Conservation (phyloP, 2,888 invertebrate species). For the Drosophila fulvimacula region DNA sequence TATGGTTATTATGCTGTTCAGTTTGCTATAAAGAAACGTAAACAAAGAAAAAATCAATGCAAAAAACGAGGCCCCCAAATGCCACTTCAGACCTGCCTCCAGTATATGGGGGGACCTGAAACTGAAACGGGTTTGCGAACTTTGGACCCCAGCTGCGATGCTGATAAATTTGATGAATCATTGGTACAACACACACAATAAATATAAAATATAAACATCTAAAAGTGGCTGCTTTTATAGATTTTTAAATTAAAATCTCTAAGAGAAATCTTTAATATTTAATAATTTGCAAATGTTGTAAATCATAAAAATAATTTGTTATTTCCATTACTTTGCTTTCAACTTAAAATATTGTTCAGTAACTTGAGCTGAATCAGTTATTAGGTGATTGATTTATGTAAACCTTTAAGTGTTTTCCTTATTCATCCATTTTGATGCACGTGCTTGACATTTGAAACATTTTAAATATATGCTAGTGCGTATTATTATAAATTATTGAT, state of each 20-base stretch:
- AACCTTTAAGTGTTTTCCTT: background rate
- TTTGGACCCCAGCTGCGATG: conserved; percentile 20
- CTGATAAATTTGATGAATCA: conserved; percentile 39
- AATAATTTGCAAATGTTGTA: background rate
- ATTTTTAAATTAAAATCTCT: too few relatives aligned
- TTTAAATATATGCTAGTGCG: conserved; percentile 7
- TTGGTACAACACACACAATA: conserved; percentile 8
- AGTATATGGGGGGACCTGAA: conserved; percentile 3
- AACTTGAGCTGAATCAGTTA: background rate
- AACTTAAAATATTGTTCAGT: background rate
- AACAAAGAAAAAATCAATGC: conserved; percentile 38
- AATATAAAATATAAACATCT: too few relatives aligned
- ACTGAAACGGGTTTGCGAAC: conserved; percentile 28
- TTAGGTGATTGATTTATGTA: background rate
- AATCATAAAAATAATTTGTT: background rate
- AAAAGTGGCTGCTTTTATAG: too few relatives aligned
- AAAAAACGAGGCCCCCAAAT: conserved; percentile 11
- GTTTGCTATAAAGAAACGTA: conserved; percentile 31
- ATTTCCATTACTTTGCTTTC: background rate
- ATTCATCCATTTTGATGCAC: background rate
- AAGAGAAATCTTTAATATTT: too few relatives aligned
- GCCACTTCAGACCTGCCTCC: conserved; percentile 5
- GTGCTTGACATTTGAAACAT: conserved; percentile 1
- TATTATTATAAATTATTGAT: conserved; percentile 51
- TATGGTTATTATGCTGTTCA: conserved; percentile 23